Evolutionary conservation across 2,888 invertebrate genomes (phyloP).

Genomic region (Flexamia atlantica): DNA sequence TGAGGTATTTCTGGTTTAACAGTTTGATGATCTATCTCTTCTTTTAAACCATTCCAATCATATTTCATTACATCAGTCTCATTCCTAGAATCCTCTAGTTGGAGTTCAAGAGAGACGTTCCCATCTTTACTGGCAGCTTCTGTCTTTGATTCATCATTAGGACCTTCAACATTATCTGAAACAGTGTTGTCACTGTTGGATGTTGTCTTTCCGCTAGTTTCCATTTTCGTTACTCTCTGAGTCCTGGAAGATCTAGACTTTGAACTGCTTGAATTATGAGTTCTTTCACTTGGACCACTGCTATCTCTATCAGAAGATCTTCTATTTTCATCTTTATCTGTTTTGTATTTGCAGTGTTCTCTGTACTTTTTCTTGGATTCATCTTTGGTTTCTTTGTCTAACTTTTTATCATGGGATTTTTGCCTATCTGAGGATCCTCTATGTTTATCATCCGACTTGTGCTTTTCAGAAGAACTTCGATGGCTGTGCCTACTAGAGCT

Average conservation of each 20-base stretch:
- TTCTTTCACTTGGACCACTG: constrained; percentile 78
- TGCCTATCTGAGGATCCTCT: constrained; percentile 72
- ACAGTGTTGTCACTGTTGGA: constrained; percentile 73
- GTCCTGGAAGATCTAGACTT: constrained; percentile 10
- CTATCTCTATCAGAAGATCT: constrained; percentile 89
- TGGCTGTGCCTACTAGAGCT: constrained; percentile 34
- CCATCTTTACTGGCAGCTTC: neutral
- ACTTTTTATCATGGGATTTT: constrained; percentile 75
- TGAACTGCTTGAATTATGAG: constrained; percentile 70
- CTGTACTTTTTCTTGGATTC: constrained; percentile 71
- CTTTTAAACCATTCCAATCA: constrained; percentile 18
- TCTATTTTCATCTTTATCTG: constrained; percentile 80
- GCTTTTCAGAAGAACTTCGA: constrained; percentile 75
- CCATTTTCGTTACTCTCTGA: constrained; percentile 13
- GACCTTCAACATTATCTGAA: constrained; percentile 71
- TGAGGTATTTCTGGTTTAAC: neutral
- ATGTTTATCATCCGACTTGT: constrained; percentile 76
- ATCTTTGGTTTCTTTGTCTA: constrained; percentile 74
- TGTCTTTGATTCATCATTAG: neutral
- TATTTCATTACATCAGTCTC: neutral
- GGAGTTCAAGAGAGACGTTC: neutral
- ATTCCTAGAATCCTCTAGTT: neutral
- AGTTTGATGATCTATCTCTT: neutral
- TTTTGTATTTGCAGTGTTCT: constrained; percentile 64
- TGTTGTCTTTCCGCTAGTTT: constrained; percentile 21